These are phyloP conservation scores for Sphyrna mokarran DNA, from an alignment of 2,113 vertebrate genomes.

Conservation along the genomic window DNA sequence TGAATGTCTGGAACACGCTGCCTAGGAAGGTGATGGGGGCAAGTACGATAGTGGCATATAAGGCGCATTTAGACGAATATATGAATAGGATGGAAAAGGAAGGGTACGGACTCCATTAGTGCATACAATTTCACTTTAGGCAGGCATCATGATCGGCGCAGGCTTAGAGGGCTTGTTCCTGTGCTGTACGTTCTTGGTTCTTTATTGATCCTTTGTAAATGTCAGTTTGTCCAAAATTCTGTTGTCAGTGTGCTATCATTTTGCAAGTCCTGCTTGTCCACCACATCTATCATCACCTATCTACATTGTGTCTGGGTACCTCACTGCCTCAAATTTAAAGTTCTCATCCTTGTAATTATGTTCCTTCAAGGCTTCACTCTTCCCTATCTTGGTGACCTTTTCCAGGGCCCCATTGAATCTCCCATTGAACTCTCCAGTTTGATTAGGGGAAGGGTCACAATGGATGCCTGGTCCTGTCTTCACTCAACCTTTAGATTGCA, in stretches of 20 bases:
- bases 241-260: neutral
- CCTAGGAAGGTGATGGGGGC: too few species aligned
- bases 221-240: neutral
- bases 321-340: neutral
- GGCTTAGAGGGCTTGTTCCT: too few species aligned
- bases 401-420: neutral
- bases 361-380: neutral
- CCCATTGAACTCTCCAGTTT: neutral
- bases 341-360: neutral
- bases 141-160: too few species aligned
- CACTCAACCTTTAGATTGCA: neutral
- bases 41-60: too few species aligned
- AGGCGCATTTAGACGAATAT: too few species aligned
- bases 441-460: neutral
- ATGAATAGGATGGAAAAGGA: too few species aligned
- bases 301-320: neutral
- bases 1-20: too few species aligned
- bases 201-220: neutral
- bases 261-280: neutral
- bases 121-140: too few species aligned
- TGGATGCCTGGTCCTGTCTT: neutral
- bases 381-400: neutral
- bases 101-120: too few species aligned
- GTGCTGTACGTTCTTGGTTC: too few species aligned
- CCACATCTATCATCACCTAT: neutral